These are phyloP conservation scores for Euwallacea similis DNA, from an alignment of 1,140 invertebrate genomes.

Conservation along the genomic window DNA sequence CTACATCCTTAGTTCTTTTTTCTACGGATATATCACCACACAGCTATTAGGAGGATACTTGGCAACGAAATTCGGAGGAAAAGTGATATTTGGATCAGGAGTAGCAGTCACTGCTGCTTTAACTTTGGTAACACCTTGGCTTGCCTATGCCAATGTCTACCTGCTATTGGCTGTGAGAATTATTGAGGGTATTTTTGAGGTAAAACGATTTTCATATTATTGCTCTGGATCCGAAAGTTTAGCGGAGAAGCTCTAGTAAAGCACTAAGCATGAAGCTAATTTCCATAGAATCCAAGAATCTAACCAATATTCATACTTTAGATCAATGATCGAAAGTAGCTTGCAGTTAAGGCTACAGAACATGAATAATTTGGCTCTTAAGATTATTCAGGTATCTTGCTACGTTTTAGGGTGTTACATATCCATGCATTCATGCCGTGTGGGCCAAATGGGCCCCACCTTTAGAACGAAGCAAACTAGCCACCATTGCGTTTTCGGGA, in stretches of 20 bases:
- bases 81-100: slow-evolving; percentile 74
- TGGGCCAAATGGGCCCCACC: slow-evolving; percentile 88
- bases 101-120: slow-evolving; percentile 79
- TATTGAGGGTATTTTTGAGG: slow-evolving; percentile 87
- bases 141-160: slow-evolving; percentile 70
- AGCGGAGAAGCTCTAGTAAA: no score
- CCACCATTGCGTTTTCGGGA: slow-evolving; percentile 80
- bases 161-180: slow-evolving; percentile 76
- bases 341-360: no score
- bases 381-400: no score
- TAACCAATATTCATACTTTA: no score
- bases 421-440: slow-evolving; percentile 85
- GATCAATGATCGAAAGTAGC: no score
- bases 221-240: not conserved
- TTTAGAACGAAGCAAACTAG: slow-evolving; percentile 74
- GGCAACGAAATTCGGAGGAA: slow-evolving; percentile 61
- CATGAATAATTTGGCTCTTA: no score
- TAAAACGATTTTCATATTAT: slow-evolving; percentile 48
- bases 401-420: slow-evolving; percentile 76
- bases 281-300: no score
- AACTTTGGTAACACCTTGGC: slow-evolving; percentile 79
- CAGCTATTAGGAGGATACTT: slow-evolving; percentile 67
- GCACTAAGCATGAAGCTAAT: no score
- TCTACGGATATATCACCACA: slow-evolving; percentile 78
- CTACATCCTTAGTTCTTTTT: slow-evolving; percentile 83